Evolutionary conservation across 2,888 invertebrate genomes (phyloP).

Genomic region (Helicoverpa assulta): DNA sequence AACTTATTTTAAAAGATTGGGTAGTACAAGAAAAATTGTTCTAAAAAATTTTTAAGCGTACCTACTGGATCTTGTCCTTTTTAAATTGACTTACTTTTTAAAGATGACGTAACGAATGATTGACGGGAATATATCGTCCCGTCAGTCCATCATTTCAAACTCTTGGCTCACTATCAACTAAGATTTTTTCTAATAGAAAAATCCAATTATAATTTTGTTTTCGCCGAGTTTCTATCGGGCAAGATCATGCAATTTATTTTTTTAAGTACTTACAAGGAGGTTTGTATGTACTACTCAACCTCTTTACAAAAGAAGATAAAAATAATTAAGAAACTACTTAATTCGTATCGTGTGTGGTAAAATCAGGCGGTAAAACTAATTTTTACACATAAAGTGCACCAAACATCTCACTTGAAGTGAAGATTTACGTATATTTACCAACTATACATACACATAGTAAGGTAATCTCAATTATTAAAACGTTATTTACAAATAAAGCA

Average conservation of each 20-base stretch:
- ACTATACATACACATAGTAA: constrained; percentile 62
- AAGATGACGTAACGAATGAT: neutral
- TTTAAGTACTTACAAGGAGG: neutral
- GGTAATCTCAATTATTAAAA: constrained; percentile 73
- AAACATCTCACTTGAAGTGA: constrained; percentile 70
- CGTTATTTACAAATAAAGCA: constrained; percentile 81
- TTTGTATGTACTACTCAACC: constrained; percentile 26
- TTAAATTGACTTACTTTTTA: neutral
- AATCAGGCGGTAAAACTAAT: constrained; percentile 58
- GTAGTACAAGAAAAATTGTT: constrained; percentile 30
- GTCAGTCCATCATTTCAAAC: neutral
- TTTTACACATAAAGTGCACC: constrained; percentile 71
- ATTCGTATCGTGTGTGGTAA: constrained; percentile 37
- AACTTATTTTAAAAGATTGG: constrained; percentile 51
- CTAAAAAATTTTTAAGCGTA: neutral
- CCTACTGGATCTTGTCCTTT: neutral
- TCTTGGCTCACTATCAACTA: constrained; percentile 40
- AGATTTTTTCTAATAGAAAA: constrained; percentile 60
- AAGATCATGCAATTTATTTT: constrained; percentile 10
- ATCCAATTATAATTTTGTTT: constrained; percentile 56
- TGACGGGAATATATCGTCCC: neutral
- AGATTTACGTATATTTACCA: constrained; percentile 61
- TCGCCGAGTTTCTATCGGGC: constrained; percentile 13
- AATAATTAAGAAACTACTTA: constrained; percentile 35
- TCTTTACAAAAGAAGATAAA: constrained; percentile 22